A percentile compares a stretch with the other conserved stretches of the same genome.
Evolutionary conservation across 2,888 invertebrate genomes (phyloP).

Genomic region (Oligia fasciuncula): DNA sequence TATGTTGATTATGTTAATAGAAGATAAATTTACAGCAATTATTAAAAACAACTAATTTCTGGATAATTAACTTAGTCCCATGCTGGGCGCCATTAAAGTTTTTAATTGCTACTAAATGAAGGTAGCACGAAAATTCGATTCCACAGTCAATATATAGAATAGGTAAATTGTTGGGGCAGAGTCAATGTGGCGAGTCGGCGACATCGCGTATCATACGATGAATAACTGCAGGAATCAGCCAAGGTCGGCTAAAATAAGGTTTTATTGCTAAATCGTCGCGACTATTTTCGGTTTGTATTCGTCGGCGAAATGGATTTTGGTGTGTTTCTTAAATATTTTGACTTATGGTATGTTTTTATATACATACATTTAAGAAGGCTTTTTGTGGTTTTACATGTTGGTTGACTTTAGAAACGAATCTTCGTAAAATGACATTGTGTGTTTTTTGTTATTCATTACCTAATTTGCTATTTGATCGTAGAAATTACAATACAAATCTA

Average conservation of each 20-base stretch:
- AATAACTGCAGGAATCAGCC: constrained; percentile 75
- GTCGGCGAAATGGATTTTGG: constrained; percentile 36
- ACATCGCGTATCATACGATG: constrained; percentile 78
- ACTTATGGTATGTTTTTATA: not conserved
- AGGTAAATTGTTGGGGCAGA: constrained; percentile 56
- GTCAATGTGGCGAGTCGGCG: constrained; percentile 71
- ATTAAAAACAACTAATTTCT: not conserved
- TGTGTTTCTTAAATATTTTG: constrained; percentile 20
- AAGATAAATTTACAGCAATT: not conserved
- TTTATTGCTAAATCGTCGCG: constrained; percentile 71
- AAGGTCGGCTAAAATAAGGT: constrained; percentile 79
- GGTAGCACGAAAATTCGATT: constrained; percentile 40
- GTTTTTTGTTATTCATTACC: not conserved
- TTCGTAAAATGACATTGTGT: not conserved
- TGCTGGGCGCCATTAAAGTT: constrained; percentile 58
- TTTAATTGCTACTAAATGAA: constrained; percentile 43
- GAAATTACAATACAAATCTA: not conserved
- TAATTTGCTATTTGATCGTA: not conserved
- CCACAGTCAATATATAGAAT: constrained; percentile 46
- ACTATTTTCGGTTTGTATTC: constrained; percentile 69
- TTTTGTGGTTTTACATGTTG: not conserved
- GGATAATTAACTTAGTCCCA: constrained; percentile 24
- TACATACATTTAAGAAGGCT: not conserved
- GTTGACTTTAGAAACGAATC: not conserved
- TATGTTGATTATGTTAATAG: too few species aligned